Conservation (phyloP, 2,113 vertebrate genomes). For the Sarotherodon lohbergeri region DNA sequence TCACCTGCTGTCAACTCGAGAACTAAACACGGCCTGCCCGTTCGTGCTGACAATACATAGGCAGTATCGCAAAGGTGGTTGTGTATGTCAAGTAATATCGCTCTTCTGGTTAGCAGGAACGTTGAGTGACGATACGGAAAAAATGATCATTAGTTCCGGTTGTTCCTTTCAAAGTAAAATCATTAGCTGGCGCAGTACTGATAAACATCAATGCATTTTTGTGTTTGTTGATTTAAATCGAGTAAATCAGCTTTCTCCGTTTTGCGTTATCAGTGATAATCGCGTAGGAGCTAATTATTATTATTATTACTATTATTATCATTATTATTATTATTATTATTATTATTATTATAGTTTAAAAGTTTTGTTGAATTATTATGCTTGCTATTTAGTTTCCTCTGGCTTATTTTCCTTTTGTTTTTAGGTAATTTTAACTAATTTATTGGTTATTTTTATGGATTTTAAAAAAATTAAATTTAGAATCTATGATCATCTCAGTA, state of each 20-base stretch:
- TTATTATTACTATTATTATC: background rate
- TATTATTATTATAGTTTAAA: too few relatives aligned
- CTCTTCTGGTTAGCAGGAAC: background rate
- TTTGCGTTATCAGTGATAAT: background rate
- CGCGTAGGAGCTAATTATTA: background rate
- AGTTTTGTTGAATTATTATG: background rate
- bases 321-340: background rate
- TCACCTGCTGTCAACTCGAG: slow-evolving; percentile 11
- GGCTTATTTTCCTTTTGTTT: background rate
- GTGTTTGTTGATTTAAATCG: background rate
- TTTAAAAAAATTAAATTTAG: background rate
- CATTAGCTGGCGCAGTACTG: background rate
- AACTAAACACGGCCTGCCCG: accelerated
- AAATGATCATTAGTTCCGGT: background rate
- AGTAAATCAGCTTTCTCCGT: background rate
- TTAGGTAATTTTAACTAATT: background rate
- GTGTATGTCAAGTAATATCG: background rate
- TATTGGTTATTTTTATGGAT: background rate
- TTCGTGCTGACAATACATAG: background rate
- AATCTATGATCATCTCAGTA: background rate
- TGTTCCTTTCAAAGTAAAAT: background rate
- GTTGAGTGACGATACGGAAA: background rate
- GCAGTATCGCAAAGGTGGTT: background rate
- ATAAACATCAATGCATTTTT: background rate
- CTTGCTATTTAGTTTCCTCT: background rate